phyloP scores from a whole-genome alignment of 2,888 invertebrate genomes.

The Caenorhabditis becei region DNA sequence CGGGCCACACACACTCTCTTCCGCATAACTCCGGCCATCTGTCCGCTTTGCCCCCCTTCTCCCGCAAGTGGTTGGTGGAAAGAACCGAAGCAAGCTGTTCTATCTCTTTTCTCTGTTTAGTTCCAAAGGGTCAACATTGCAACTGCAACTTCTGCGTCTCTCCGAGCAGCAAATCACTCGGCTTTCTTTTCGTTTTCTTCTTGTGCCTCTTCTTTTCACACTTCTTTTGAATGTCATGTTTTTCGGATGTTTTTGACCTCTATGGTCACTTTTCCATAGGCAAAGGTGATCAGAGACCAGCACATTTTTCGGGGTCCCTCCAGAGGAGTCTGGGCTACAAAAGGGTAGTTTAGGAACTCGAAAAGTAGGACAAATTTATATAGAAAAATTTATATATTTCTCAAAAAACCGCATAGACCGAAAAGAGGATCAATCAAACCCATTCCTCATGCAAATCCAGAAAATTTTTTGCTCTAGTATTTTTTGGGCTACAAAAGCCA shows the following conservation, averaged over 20 bases:
- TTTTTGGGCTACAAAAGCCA: too few relatives aligned
- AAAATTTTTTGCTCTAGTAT: too few relatives aligned
- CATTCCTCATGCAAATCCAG: too few relatives aligned
- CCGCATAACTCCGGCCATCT: conserved; percentile 18
- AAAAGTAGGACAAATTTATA: too few relatives aligned
- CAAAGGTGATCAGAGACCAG: too few relatives aligned
- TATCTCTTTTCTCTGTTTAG: conserved; percentile 50
- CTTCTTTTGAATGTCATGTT: conserved; percentile 2
- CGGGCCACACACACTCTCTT: not conserved
- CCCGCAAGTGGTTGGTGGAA: conserved; percentile 8
- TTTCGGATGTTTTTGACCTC: conserved; percentile 2
- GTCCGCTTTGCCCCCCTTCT: not conserved
- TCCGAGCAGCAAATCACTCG: conserved; percentile 31
- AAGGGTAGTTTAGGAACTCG: too few relatives aligned
- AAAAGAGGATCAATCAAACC: too few relatives aligned
- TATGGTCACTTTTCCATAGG: not conserved
- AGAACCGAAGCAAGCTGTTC: conserved; percentile 33
- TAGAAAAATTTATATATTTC: too few relatives aligned
- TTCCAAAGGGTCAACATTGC: conserved; percentile 56
- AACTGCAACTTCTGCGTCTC: conserved; percentile 35
- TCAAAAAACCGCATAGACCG: too few relatives aligned
- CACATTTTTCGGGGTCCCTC: too few relatives aligned
- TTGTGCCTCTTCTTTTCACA: conserved; percentile 30
- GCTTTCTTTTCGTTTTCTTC: conserved; percentile 41
- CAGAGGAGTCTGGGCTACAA: too few relatives aligned